Evolutionary conservation across 1,140 invertebrate species (phyloP), one percentile per base, ranked within the genome.

Genomic region (Aphidius gifuensis): DNA sequence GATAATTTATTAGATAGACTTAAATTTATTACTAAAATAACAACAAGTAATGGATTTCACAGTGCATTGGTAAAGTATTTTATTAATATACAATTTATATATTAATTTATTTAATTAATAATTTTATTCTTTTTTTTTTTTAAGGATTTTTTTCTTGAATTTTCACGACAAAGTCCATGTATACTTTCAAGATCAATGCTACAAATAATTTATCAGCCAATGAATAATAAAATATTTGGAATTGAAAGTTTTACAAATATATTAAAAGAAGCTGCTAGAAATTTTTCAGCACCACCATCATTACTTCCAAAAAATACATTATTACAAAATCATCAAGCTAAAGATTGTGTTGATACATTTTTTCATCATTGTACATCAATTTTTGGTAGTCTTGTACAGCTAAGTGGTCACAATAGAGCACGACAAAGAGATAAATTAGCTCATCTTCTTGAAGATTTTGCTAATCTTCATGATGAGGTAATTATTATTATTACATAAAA

Each of bases 351-450:
- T 1, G 94, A 98, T 69, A 89, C 88, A 40, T 97, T 98, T 81
- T 85, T 98, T 50, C 85, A 84, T 11, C 91, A 92, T 64, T 96
- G 94, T 73, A 87, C 92, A n/a, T 85, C 90, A 23, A 90, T 95
- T 7, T 94, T 98, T 74, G 90, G 88, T 9, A 89, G 86, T 64
- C 83, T 98, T 38, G 83, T 98, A n/a, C 91, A 96, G 73, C 87
- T 95, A 47, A 94, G 90, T 73, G 96, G 96, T 4, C 94, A 97
- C 74, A 99, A 98, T 82, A 83, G 94, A 65, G 96, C 96, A 4
- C 82, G 96, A 42, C 96, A 98, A 78, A 83, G 96, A 58, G 96
- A 98, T 75, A 97, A 96, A 82, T 82, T 97, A 61, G 93, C 92
- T 9, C 86, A 94, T 69, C 79, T 98, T 43, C 80, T 98, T 11